phyloP scores from a whole-genome alignment of 2,888 invertebrate genomes.

The Agrochola circellaris region DNA sequence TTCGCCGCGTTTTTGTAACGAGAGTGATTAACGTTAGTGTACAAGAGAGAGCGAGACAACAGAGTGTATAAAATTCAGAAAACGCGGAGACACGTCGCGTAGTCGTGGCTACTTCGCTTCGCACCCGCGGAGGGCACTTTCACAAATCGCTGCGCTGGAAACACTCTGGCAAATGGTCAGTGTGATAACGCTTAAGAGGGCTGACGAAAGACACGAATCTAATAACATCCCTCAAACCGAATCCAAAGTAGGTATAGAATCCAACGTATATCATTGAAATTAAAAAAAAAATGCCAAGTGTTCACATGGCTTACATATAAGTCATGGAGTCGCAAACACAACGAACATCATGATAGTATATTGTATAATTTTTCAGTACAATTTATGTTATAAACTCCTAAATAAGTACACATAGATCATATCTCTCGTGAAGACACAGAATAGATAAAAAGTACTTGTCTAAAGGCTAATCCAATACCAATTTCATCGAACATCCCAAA shows the following conservation, averaged over 20 bases:
- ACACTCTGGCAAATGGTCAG: no score
- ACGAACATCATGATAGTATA: neutral
- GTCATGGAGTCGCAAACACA: no score
- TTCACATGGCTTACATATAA: neutral
- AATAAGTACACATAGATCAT: neutral
- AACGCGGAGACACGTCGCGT: no score
- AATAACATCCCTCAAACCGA: no score
- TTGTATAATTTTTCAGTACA: neutral
- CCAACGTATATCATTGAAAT: no score
- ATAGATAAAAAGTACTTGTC: neutral
- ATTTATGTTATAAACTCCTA: neutral
- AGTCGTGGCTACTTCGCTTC: no score
- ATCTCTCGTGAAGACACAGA: neutral
- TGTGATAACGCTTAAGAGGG: neutral
- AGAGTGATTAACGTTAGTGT: no score
- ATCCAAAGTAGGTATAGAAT: neutral
- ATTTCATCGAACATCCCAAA: conserved; percentile 2
- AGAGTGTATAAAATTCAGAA: no score
- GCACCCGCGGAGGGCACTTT: no score
- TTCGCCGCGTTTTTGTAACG: no score
- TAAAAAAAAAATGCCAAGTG: neutral
- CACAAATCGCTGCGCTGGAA: no score
- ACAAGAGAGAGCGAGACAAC: no score
- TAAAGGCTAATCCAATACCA: neutral
- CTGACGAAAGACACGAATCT: neutral